Evolutionary conservation across 2,797 vertebrate genomes (phyloP).

Genomic region (Silurus aristotelis): DNA sequence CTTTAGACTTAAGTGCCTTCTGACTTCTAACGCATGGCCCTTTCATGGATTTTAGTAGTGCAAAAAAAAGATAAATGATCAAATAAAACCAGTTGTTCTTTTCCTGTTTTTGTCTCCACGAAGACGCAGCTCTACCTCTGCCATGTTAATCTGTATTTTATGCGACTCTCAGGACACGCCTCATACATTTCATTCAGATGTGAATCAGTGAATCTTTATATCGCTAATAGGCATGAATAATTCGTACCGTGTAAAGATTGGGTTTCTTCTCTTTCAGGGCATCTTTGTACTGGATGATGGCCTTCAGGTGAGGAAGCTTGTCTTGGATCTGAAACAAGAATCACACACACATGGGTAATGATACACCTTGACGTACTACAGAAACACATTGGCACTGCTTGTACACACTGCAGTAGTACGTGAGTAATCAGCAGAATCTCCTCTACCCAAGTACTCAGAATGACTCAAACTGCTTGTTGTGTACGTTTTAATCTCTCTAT

Average conservation of each 20-base stretch:
- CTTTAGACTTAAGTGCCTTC: no score
- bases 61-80: no score
- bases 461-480: not conserved
- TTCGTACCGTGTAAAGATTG: constrained; percentile 87
- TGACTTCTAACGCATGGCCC: no score
- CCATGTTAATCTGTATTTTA: no score
- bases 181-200: no score
- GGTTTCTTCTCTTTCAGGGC: constrained; percentile 78
- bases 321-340: constrained; percentile 76
- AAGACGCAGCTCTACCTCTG: no score
- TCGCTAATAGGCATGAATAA: not conserved
- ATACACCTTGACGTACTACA: not conserved
- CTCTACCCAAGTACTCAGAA: not conserved
- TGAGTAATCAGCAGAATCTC: not conserved
- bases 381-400: not conserved
- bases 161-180: no score
- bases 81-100: no score
- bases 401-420: not conserved
- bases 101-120: no score
- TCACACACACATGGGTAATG: not conserved
- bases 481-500: not conserved
- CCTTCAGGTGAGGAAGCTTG: constrained; percentile 84
- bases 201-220: no score
- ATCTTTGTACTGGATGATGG: constrained; percentile 86
- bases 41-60: no score